These are phyloP conservation scores for Eristalinus sepulchralis DNA, from an alignment of 2,888 invertebrate genomes.

Conservation along the genomic window DNA sequence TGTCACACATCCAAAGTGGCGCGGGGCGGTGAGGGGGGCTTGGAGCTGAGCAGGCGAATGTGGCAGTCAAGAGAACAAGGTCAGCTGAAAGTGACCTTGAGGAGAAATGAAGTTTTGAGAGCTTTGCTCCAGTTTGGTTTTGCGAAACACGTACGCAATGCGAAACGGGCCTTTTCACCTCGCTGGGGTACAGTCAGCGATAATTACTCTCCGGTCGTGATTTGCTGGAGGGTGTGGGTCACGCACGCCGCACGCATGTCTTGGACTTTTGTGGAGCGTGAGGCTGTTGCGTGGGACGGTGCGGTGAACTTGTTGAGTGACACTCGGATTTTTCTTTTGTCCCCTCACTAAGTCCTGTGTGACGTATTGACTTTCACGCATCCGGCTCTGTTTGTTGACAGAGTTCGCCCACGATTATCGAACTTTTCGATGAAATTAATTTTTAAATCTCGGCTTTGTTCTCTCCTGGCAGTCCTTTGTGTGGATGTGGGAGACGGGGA, in stretches of 20 bases:
- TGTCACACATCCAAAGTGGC: not conserved
- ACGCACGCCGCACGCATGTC: not conserved
- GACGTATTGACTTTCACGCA: not conserved
- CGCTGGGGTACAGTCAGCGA: not conserved
- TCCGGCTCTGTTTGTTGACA: not conserved
- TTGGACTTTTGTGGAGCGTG: not conserved
- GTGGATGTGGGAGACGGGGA: too few relatives aligned
- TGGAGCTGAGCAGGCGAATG: not conserved
- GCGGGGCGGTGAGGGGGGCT: too few relatives aligned
- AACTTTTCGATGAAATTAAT: not conserved
- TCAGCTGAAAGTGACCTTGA: slow-evolving; percentile 38
- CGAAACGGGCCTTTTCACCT: not conserved
- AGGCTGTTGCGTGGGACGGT: not conserved
- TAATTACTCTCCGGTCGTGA: not conserved
- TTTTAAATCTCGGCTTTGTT: not conserved
- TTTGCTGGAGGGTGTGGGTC: not conserved
- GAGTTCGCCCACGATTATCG: not conserved
- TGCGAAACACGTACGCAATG: not conserved
- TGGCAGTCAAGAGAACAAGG: slow-evolving; percentile 14
- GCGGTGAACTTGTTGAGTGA: not conserved
- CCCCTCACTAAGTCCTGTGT: not conserved
- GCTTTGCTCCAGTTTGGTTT: not conserved
- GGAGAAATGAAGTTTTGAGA: slow-evolving; percentile 5
- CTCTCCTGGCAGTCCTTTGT: too few relatives aligned
- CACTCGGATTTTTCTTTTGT: not conserved